Base-by-base conservation (phyloP, 2,888 invertebrate species). In the Eulithis testata region DNA sequence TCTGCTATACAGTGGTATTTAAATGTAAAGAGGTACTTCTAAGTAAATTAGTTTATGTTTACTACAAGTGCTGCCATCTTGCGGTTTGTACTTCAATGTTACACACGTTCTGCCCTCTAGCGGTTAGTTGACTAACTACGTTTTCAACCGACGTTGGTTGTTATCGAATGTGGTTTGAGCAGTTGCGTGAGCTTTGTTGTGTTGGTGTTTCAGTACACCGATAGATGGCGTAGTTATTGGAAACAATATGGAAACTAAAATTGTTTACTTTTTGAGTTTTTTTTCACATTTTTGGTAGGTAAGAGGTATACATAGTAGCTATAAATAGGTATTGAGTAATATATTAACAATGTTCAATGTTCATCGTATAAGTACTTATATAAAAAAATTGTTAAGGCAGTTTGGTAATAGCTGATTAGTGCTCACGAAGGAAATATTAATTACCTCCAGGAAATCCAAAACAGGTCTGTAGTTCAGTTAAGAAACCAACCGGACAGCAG, bases 41-140 rank as follows among this genome's bases (percentile, higher is more conserved):
- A 2, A 2, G 2, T 21, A 21, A 2, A 21, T 21, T 21, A 1
- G 21, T 21, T 21, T 2, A 21, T 40, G 2, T 60, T 64, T 4
- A 11, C 14, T 11, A 45, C 43, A 7, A n/a, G 55, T 58, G 47
- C 50, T 60, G 51, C 62, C 56, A 55, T 65, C 49, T 66, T 55
- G 58, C 14, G 14, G 61, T 44, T 8, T 6, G 11, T 12, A 11
- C 4, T 4, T 56, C 3, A 43, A 21, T 50, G 51, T 50, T 31
- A 21, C 2, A 62, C 43, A 50, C 9, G 72, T 71, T 71, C 66
- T 64, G 74, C 72, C 71, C 70, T 70, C 74, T 74, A 65, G 49
- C 9, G 55, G 40, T 50, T 57, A 36, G 11, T 8, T 37, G 12
- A 21, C 5, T 44, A 3, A 53, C 53, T 57, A 43, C 47, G 43